Conservation (phyloP, 1,140 invertebrate genomes). For the Drosophila parabipectinata region DNA sequence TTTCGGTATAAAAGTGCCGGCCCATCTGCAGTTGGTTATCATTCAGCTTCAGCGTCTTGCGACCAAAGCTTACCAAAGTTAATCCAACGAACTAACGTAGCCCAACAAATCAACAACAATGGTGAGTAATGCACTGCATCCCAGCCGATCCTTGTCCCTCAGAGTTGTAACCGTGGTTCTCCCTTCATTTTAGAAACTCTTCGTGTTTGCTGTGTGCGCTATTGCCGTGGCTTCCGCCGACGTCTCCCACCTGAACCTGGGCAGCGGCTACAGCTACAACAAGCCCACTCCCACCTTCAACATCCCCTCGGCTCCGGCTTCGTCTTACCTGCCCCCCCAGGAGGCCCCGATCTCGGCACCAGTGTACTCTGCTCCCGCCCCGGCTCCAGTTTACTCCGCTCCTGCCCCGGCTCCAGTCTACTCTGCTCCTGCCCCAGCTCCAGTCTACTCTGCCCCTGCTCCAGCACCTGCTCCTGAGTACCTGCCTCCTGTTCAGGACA, state of each 20-base stretch:
- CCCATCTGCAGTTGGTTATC: conserved; percentile 69
- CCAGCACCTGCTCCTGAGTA: conserved; percentile 23
- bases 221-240: conserved; percentile 70
- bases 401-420: conserved; percentile 33
- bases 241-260: conserved; percentile 69
- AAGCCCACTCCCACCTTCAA: conserved; percentile 65
- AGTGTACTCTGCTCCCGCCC: conserved; percentile 28
- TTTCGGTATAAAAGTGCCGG: conserved; percentile 62
- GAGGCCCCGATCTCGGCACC: conserved; percentile 19
- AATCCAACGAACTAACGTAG: conserved; percentile 66
- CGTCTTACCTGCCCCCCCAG: conserved; percentile 11
- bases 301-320: conserved; percentile 49
- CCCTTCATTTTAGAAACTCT: conserved; percentile 67
- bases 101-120: conserved; percentile 72
- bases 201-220: conserved; percentile 73
- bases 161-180: not conserved
- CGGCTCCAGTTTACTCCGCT: conserved; percentile 42
- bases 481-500: conserved; percentile 47
- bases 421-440: conserved; percentile 40
- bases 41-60: conserved; percentile 67
- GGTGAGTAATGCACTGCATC: conserved; percentile 38
- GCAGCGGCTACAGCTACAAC: conserved; percentile 65
- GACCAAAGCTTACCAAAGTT: conserved; percentile 54
- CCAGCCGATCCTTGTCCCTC: conserved; percentile 16
- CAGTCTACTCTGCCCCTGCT: conserved; percentile 9